phyloP scores from a whole-genome alignment of 2,113 vertebrate species.

The Sceloporus undulatus region DNA sequence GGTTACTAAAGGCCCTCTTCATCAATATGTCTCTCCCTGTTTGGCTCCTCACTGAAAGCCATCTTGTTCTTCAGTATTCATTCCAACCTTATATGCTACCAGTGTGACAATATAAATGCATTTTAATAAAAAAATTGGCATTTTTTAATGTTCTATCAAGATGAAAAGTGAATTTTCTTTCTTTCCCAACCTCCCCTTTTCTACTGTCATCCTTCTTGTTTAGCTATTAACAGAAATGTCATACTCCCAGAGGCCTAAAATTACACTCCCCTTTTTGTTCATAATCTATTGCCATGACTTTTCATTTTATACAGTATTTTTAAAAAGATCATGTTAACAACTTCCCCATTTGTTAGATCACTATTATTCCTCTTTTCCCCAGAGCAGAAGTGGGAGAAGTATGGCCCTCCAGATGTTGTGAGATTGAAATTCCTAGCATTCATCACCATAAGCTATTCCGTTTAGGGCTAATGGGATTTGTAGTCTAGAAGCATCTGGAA shows the following conservation, averaged over 20 bases:
- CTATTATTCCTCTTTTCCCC: background rate
- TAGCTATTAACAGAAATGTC: constrained; percentile 59
- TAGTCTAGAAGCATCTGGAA: too few relatives aligned
- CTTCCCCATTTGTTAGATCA: background rate
- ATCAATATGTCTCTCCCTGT: constrained; percentile 66
- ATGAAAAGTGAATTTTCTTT: constrained; percentile 75
- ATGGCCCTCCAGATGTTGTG: too few relatives aligned
- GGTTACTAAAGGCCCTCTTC: constrained; percentile 42
- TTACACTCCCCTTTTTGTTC: constrained; percentile 50
- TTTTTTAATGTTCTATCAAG: constrained; percentile 75
- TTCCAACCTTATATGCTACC: constrained; percentile 47
- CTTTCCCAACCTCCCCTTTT: constrained; percentile 46
- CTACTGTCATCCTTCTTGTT: constrained; percentile 62
- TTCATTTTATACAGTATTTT: constrained; percentile 8
- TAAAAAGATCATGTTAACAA: background rate
- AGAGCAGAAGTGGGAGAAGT: too few relatives aligned
- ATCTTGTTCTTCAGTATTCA: constrained; percentile 71
- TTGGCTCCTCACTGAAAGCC: constrained; percentile 55
- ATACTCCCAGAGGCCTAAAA: constrained; percentile 62
- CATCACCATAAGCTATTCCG: too few relatives aligned
- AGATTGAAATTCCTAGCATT: too few relatives aligned
- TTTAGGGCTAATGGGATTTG: too few relatives aligned
- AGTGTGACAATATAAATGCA: constrained; percentile 70
- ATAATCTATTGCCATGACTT: constrained; percentile 6
- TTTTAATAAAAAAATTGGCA: constrained; percentile 80